Evolutionary conservation across 2,888 invertebrate genomes (phyloP).

Genomic region (Epinotia ramella): DNA sequence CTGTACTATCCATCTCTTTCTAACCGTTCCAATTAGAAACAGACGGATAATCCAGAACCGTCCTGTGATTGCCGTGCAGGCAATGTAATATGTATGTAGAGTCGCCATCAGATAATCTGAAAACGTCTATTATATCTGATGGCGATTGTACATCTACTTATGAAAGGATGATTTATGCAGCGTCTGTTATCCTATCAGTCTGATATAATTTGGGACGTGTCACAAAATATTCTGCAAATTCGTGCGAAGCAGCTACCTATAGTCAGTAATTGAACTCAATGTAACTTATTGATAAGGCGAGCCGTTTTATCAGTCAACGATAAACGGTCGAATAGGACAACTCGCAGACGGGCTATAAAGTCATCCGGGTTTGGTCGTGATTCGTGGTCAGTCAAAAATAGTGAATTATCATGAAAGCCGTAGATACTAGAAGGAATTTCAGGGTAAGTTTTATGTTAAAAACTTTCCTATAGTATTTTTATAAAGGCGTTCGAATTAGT

Average conservation of each 20-base stretch:
- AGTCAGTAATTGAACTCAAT: conserved; percentile 9
- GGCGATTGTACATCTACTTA: too few species aligned
- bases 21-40: too few species aligned
- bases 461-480: background rate
- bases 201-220: too few species aligned
- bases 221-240: too few species aligned
- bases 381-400: conserved; percentile 29
- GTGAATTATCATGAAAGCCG: conserved; percentile 62
- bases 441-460: conserved; percentile 48
- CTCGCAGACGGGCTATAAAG: conserved; percentile 30
- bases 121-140: too few species aligned
- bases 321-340: conserved; percentile 45
- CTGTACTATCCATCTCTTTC: too few species aligned
- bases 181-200: too few species aligned
- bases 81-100: too few species aligned
- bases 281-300: conserved; percentile 40
- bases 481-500: background rate
- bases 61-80: too few species aligned
- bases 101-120: too few species aligned
- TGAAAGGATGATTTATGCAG: too few species aligned
- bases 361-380: conserved; percentile 51
- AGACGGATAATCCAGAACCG: too few species aligned
- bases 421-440: conserved; percentile 60
- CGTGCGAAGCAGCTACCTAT: background rate
- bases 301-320: conserved; percentile 42